These are phyloP conservation scores for Spizaetus ornatus DNA, from an alignment of 2,113 vertebrate species.

Conservation along the genomic window DNA sequence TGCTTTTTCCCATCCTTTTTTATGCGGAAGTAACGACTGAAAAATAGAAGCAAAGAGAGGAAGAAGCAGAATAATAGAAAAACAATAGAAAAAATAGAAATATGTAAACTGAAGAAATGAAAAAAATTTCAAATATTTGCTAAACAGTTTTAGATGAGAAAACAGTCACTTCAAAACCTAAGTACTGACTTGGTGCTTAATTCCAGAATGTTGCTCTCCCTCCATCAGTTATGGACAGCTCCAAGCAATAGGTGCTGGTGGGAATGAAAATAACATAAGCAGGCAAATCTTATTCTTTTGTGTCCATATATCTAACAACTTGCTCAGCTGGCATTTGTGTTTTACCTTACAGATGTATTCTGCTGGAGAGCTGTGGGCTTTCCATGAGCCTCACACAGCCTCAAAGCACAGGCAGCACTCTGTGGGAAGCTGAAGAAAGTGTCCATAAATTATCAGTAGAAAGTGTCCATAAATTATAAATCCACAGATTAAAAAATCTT, in stretches of 20 bases:
- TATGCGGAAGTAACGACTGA: background rate
- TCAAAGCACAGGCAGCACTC: background rate
- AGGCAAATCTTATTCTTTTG: background rate
- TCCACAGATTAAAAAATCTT: background rate
- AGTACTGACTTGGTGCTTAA: background rate
- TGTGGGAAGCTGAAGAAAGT: background rate
- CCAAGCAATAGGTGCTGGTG: background rate
- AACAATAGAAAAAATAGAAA: background rate
- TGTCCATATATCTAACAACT: background rate
- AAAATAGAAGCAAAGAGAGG: background rate
- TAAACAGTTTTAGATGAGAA: background rate
- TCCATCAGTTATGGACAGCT: background rate
- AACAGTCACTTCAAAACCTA: background rate
- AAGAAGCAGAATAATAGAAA: background rate
- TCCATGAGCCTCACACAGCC: background rate
- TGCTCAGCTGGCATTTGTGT: background rate
- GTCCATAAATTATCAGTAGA: background rate
- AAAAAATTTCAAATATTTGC: background rate
- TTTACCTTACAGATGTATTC: background rate
- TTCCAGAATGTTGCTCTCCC: background rate
- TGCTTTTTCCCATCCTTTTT: background rate
- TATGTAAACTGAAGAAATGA: background rate
- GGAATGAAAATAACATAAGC: background rate
- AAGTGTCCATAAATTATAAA: background rate
- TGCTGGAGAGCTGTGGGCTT: background rate